phyloP scores from a whole-genome alignment of 1,140 invertebrate genomes.

The Chlorops oryzae region DNA sequence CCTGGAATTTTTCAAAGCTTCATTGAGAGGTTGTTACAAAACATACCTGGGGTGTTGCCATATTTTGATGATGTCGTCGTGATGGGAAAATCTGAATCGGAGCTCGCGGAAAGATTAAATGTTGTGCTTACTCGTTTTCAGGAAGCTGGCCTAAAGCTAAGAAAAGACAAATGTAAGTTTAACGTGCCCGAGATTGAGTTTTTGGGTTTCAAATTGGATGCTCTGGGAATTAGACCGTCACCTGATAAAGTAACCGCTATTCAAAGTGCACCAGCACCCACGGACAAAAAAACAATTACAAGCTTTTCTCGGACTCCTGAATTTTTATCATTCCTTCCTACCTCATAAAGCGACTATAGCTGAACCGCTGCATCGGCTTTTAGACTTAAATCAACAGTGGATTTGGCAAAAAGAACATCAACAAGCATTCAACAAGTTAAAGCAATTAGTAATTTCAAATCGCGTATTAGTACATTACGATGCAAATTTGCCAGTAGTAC shows the following conservation, averaged over 20 bases:
- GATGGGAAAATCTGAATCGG: background rate
- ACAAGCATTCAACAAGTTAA: constrained; percentile 28
- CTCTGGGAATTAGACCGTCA: constrained; percentile 27
- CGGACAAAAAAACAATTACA: constrained; percentile 36
- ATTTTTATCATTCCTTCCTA: constrained; percentile 42
- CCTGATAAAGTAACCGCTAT: constrained; percentile 41
- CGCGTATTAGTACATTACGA: constrained; percentile 38
- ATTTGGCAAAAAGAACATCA: constrained; percentile 29
- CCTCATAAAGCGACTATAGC: too few relatives aligned
- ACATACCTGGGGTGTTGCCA: constrained; percentile 26
- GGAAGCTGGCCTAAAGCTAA: constrained; percentile 1
- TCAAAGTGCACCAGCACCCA: constrained; percentile 35
- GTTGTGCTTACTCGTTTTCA: constrained; percentile 2
- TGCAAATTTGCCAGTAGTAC: constrained; percentile 26
- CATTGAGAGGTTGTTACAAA: constrained; percentile 28
- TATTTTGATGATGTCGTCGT: constrained; percentile 44
- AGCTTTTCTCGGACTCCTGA: constrained; percentile 43
- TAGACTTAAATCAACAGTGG: constrained; percentile 24
- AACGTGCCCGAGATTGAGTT: background rate
- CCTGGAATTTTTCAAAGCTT: too few relatives aligned
- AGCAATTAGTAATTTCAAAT: constrained; percentile 34
- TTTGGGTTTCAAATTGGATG: constrained; percentile 32
- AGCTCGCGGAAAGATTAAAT: background rate
- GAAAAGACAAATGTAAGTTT: constrained; percentile 1
- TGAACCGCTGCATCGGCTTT: constrained; percentile 26